Percentiles rank a stretch among this genome's conserved stretches.
Conservation (phyloP, 2,888 invertebrate genomes). For the Odontomyia ornata region DNA sequence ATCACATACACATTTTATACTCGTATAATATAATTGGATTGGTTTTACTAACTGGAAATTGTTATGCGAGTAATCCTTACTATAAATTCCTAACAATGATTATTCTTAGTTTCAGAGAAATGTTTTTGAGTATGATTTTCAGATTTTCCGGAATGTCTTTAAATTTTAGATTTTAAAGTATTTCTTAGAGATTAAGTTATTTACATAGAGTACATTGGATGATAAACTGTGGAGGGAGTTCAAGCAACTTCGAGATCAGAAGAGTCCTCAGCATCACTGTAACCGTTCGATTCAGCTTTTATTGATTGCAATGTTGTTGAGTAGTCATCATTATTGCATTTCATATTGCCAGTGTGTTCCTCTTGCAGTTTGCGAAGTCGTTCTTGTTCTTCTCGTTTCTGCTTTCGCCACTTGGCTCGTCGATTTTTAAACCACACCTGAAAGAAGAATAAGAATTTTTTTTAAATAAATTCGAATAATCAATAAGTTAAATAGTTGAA, state of each 20-base stretch:
- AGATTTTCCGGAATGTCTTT: background rate
- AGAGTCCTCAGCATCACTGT: slow-evolving; percentile 76
- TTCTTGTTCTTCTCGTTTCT: slow-evolving; percentile 89
- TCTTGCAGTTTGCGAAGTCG: slow-evolving; percentile 83
- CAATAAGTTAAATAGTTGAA: no score
- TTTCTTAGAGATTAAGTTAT: slow-evolving; percentile 4
- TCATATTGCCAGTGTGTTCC: slow-evolving; percentile 67
- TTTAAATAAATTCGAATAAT: background rate
- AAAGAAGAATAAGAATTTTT: slow-evolving; percentile 58
- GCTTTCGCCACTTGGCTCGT: slow-evolving; percentile 95
- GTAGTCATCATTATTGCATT: slow-evolving; percentile 61
- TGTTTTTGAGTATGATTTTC: background rate
- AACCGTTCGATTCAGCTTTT: slow-evolving; percentile 60
- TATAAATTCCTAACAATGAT: slow-evolving; percentile 11
- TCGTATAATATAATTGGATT: background rate
- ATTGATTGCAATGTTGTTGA: slow-evolving; percentile 58
- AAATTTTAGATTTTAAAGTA: slow-evolving; percentile 3
- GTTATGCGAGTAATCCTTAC: background rate
- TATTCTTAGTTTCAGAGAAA: background rate
- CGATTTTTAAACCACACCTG: slow-evolving; percentile 98
- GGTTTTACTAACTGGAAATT: no score
- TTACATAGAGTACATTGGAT: background rate
- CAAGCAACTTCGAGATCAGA: slow-evolving; percentile 85
- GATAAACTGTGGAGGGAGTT: slow-evolving; percentile 50
- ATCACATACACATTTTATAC: slow-evolving; percentile 14